Evolutionary conservation across 2,113 vertebrate species (phyloP), one percentile per base, ranked within the genome.

Genomic region (Vombatus ursinus): DNA sequence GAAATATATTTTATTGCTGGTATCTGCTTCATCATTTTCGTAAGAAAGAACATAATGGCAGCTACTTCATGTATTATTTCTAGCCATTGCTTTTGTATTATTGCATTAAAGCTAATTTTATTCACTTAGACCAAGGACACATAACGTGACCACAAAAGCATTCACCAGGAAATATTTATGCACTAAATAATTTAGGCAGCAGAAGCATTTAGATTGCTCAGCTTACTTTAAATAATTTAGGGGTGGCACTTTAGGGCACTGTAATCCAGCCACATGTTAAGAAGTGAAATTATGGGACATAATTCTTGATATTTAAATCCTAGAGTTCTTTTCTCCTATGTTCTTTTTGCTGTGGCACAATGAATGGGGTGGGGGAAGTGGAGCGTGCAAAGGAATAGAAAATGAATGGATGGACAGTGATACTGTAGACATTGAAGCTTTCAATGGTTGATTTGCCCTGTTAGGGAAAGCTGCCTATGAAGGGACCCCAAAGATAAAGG

Each of bases 211-310:
- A 96, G 94, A 96, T 97, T 97, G 91, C 93, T 97, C 95, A 95
- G 23, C 94, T 98, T 97, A 31, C 89, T 97, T 98, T 98, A 97
- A 99, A 98, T 98, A 98, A 98, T 98, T 98, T 98, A 98, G 24
- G 93, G 61, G 47, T 84, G 37, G 95, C 91, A 96, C 53, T 94
- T 97, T 97, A 97, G 52, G 93, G 89, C 52, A 94, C n/a, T 92
- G 26, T 96, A 97, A 97, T 96, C 93, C 50, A 96, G 91, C 6
- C 89, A 95, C 90, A 91, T 96, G 94, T 54, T 94, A 44, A 95
- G 93, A 53, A 96, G 8, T 90, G 95, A 97, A 98, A 94, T 93
- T 95, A 95, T 49, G 89, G 19, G 50, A 89, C 94, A 52, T 94
- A 92, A 93, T 93, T 94, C 37, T 96, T 97, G 51, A 91, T 96